A percentile compares a stretch with the other conserved stretches of the same genome.
Evolutionary conservation across 2,113 vertebrate species (phyloP).

Genomic region (Meleagris gallopavo): DNA sequence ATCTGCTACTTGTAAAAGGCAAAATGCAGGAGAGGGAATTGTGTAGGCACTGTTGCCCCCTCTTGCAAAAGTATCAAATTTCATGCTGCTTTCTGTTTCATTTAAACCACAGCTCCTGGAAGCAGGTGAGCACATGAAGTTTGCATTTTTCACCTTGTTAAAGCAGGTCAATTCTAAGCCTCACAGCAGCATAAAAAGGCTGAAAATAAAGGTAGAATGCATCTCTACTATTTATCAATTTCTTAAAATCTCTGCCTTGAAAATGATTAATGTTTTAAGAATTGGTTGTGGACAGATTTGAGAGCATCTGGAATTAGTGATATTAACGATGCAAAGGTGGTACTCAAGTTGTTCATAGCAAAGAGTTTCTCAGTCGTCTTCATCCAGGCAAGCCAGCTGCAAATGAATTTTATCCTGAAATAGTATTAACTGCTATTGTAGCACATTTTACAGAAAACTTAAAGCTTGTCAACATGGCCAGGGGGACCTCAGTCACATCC

Average conservation of each 20-base stretch:
- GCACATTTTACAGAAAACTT: background rate
- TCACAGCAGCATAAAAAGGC: background rate
- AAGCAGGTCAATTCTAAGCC: background rate
- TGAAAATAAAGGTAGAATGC: background rate
- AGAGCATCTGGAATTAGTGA: background rate
- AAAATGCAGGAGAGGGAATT: background rate
- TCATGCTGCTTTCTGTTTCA: background rate
- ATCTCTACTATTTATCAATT: background rate
- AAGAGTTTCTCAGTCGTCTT: background rate
- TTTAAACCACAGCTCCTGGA: background rate
- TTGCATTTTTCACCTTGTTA: background rate
- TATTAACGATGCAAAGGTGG: background rate
- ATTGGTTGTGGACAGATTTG: background rate
- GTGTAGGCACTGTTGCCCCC: background rate
- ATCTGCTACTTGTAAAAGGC: background rate
- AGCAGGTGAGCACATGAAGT: background rate
- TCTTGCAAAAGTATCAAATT: background rate
- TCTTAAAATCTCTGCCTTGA: background rate
- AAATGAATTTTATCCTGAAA: background rate
- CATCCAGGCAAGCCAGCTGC: background rate
- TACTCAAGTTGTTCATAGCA: background rate
- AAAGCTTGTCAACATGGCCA: background rate
- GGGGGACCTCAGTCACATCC: fast-evolving
- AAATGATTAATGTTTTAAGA: background rate
- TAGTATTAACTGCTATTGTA: background rate